These are phyloP conservation scores for Adrianichthys oophorus DNA, from an alignment of 2,797 vertebrate species.

Conservation along the genomic window DNA sequence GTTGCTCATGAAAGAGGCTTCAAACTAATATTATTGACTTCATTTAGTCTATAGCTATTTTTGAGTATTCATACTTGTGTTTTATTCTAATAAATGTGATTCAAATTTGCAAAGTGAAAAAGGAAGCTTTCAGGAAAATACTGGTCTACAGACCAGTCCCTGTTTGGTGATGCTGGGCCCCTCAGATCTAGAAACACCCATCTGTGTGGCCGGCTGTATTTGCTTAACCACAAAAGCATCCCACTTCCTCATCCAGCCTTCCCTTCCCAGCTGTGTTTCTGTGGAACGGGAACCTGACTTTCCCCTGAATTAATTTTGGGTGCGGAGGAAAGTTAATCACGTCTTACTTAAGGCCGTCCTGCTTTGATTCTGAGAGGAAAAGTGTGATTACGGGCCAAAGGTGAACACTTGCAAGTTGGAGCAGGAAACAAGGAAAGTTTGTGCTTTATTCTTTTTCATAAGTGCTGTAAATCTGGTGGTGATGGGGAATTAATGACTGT, in stretches of 20 bases:
- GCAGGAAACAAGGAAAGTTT: neutral
- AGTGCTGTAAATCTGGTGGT: too few relatives aligned
- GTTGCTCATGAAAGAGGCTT: neutral
- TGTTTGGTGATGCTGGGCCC: neutral
- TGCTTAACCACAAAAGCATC: conserved; percentile 42
- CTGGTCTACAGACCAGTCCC: neutral
- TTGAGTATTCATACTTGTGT: neutral
- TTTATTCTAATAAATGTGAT: neutral
- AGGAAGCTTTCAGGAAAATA: neutral
- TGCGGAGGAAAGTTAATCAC: conserved; percentile 9
- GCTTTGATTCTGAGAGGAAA: conserved; percentile 19
- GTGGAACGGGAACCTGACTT: conserved; percentile 1
- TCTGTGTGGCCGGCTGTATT: conserved; percentile 22
- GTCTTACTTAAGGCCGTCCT: conserved; percentile 11
- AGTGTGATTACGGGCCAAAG: conserved; percentile 22
- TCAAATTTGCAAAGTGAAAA: neutral
- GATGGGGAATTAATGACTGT: too few relatives aligned
- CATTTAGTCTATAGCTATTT: neutral
- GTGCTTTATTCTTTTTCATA: neutral
- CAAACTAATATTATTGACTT: neutral
- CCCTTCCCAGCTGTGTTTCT: conserved; percentile 6
- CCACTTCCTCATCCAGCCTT: conserved; percentile 39
- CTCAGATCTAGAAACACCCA: neutral
- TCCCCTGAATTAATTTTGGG: conserved; percentile 3
- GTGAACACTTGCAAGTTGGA: neutral